phyloP scores from a whole-genome alignment of 1,140 invertebrate species.

The Melanaphis sacchari region DNA sequence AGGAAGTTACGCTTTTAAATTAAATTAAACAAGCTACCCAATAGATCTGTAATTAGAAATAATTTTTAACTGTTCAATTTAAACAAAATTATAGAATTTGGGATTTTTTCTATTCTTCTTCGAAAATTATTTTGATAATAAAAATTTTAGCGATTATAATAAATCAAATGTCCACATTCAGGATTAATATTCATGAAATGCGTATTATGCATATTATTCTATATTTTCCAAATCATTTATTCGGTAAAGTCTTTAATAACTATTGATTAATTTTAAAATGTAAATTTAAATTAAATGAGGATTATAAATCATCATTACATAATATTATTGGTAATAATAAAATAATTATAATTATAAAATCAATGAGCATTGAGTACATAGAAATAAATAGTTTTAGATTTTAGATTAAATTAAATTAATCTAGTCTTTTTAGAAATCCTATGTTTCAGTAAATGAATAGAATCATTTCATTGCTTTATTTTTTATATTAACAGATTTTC shows the following conservation, averaged over 20 bases:
- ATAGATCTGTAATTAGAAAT: no score
- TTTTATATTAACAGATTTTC: no score
- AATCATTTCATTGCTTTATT: not conserved
- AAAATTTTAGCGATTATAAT: not conserved
- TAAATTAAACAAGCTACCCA: not conserved
- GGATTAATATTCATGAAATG: not conserved
- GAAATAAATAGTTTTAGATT: no score
- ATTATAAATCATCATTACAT: not conserved
- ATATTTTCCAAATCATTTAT: no score
- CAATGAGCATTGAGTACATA: no score
- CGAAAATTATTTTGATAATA: not conserved
- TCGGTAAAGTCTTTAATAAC: no score
- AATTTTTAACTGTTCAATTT: not conserved
- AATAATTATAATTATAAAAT: not conserved
- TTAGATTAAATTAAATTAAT: not conserved
- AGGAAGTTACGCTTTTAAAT: not conserved
- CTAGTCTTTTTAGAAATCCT: not conserved
- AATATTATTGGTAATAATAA: not conserved
- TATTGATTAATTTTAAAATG: not conserved
- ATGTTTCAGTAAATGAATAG: not conserved
- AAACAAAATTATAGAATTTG: not conserved
- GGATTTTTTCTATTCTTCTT: not conserved
- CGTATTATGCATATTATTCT: no score
- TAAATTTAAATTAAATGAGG: not conserved
- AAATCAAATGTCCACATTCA: not conserved